Base-by-base conservation (phyloP, 2,888 invertebrate genomes). In the Agrochola lota region DNA sequence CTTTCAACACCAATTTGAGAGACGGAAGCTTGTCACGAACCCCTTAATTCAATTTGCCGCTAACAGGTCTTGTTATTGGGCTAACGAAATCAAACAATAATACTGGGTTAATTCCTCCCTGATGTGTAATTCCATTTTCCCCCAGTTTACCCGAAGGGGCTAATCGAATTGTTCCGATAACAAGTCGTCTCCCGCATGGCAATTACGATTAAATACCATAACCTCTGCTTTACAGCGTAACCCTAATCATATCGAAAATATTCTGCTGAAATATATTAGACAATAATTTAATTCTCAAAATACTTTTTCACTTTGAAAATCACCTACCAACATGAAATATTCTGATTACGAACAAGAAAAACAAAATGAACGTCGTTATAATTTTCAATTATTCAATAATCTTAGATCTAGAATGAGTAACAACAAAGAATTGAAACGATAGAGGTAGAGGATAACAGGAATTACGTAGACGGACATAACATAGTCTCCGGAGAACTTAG, bases 191-290 rank as follows among this genome's bases (percentile, higher is more conserved):
- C 89, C 91, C 86, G 86, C 88, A 89, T 91, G 94, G 93, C 93
- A 94, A 95, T 94, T 94, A 94, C 91, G 92, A 94, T 94, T 93
- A 94, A 92, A 91, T 92, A 92, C 92, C 91, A 91, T 92, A 92
- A 92, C 92, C 71, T 94, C 90, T 93, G 93, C 91, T 94, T 94
- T 93, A 95, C 94, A 95, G 95, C 95, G 90, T 90, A 94, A 94
- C 93, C 93, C 95, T 95, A 95, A 92, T 94, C 87, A 94, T 94
- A 95, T 95, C 94, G 95, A 95, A 95, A 95, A 96, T 95, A 95
- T 94, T 92, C 89, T 94, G 94, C 92, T 94, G 94, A 94, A 95
- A 94, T 94, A 94, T 91, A 92, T 94, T 92, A 94, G 93, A 94
- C 90, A 93, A 94, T 93, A 93, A 93, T 94, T 90, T 85, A 94